Conservation (phyloP, 2,888 invertebrate genomes). For the Pammene fasciana region DNA sequence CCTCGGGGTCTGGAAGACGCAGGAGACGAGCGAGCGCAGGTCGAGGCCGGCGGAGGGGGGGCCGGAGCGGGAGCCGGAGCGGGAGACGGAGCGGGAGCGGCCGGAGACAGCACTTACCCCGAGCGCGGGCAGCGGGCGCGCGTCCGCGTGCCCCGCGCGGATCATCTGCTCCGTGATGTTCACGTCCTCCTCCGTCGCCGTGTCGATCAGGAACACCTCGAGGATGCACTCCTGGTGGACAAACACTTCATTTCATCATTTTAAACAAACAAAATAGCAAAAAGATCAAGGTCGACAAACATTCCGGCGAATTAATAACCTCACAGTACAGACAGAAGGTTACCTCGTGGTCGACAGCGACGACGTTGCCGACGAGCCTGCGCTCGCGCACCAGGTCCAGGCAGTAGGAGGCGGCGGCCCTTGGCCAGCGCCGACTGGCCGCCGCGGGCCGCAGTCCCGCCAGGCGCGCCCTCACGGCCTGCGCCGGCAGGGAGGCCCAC, state of each 20-base stretch:
- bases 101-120: constrained; percentile 60
- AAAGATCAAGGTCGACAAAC: too few species aligned
- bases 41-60: constrained; percentile 41
- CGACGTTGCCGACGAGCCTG: constrained; percentile 68
- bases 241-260: too few species aligned
- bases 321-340: too few species aligned
- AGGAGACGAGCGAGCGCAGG: constrained; percentile 40
- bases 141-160: constrained; percentile 76
- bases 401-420: constrained; percentile 66
- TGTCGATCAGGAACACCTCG: constrained; percentile 80
- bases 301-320: too few species aligned
- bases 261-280: too few species aligned
- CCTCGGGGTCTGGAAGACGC: constrained; percentile 28
- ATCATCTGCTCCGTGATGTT: constrained; percentile 78
- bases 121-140: constrained; percentile 57
- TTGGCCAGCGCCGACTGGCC: constrained; percentile 74
- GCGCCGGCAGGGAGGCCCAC: constrained; percentile 75
- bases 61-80: background rate
- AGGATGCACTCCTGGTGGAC: constrained; percentile 55
- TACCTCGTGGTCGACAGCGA: constrained; percentile 49
- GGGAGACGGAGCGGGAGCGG: constrained; percentile 31
- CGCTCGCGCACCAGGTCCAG: constrained; percentile 62
- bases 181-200: constrained; percentile 71
- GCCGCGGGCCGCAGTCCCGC: constrained; percentile 71
- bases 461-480: constrained; percentile 79